Evolutionary conservation across 2,888 invertebrate genomes (phyloP), one percentile per base, ranked within the genome.

Genomic region (Silvanus unidentatus): DNA sequence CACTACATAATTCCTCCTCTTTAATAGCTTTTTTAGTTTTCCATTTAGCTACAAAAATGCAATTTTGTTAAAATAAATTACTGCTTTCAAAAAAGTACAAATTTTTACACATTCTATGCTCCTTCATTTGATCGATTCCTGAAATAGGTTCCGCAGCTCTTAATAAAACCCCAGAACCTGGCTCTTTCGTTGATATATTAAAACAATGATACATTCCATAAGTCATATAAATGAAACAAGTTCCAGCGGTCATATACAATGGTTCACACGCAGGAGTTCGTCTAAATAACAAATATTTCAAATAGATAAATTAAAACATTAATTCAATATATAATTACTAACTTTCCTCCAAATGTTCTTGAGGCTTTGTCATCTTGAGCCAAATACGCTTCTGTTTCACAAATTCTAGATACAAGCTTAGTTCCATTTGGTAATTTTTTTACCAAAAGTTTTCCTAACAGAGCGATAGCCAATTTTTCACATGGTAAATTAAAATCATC

Each of bases 201-300:
- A 86, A 78, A 62, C 85, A 85, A 58, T 79, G 75, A 59, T 86
- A 85, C 79, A 84, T 82, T 51, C 86, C 86, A 63, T 86, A 86
- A 1, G 84, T 85, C 57, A 80, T 73, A 57, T 86, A 86, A 2
- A 87, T 81, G 64, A 81, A 86, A 16, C 77, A 73, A 8, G 86
- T 86, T 11, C 86, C 86, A 14, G 83, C 78, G 42, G 72, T 66
- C 82, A 84, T 84, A 59, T 78, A 87, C 83, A 86, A 84, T 1
- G 86, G 81, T 57, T 77, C 74, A 62, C 80, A 85, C 50, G 78
- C 70, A 2, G 74, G 72, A 1, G 86, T 84, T 49, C 74, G 64
- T 65, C 77, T 80, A 46, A 16, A n/a, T n/a, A 22, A 22, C 8
- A 22, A n/a, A n/a, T n/a, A 58, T 53, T 11, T 35, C 13, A 35